Conservation (phyloP, 2,888 invertebrate species). For the Synanthedon vespiformis region DNA sequence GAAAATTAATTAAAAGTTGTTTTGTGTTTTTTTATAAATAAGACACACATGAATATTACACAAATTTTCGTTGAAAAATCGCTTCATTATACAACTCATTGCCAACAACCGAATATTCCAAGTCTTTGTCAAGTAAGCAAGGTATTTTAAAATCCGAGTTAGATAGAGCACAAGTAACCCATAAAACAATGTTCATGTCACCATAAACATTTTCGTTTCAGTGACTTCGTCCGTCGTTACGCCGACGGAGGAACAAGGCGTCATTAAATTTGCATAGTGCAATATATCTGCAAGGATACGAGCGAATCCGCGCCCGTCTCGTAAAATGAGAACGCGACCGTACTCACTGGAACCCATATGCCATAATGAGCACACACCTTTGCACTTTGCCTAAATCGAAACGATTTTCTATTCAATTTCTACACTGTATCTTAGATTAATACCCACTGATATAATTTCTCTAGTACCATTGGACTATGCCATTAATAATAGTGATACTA, state of each 20-base stretch:
- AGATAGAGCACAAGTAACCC: not conserved
- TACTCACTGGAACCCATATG: slow-evolving; percentile 29
- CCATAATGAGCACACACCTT: slow-evolving; percentile 19
- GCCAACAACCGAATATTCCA: too few species aligned
- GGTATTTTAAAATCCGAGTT: too few species aligned
- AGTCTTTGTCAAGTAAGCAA: too few species aligned
- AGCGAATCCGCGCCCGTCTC: slow-evolving; percentile 23
- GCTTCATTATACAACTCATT: too few species aligned
- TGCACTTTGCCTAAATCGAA: not conserved
- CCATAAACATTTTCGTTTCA: not conserved
- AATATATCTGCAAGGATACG: slow-evolving; percentile 40
- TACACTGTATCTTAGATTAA: too few species aligned
- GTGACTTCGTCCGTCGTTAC: not conserved
- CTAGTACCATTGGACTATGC: too few species aligned
- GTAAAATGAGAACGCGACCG: slow-evolving; percentile 31
- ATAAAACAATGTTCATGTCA: not conserved
- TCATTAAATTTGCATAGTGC: slow-evolving; percentile 50
- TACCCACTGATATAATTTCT: too few species aligned
- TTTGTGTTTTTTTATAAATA: too few species aligned
- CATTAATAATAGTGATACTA: too few species aligned
- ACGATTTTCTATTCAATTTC: not conserved
- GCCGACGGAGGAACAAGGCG: slow-evolving; percentile 6
- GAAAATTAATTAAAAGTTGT: too few species aligned
- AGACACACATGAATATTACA: too few species aligned
- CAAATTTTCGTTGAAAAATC: too few species aligned